Base-by-base conservation (phyloP, 2,113 vertebrate species). In the Neopipo cinnamomea region DNA sequence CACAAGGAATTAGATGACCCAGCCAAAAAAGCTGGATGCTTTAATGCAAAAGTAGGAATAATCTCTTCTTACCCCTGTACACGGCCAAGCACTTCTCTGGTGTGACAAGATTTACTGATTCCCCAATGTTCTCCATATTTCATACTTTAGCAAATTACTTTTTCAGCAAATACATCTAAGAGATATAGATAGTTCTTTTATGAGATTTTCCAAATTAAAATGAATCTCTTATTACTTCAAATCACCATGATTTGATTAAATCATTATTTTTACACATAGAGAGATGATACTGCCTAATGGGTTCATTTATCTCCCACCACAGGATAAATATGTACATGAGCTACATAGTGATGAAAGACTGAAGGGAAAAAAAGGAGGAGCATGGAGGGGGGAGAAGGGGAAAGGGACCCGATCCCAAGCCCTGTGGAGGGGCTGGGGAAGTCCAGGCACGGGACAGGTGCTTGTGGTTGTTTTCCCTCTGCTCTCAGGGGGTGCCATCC, bases 141-240 rank as follows among this genome's bases (percentile, higher is more conserved):
- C 88, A 92, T 9, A 71, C 46, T 92, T 82, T 74, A 88, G 30
- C 94, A 94, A 96, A 95, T 62, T 41, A 92, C 85, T 86, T 74
- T 91, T 94, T n/a, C 63, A 91, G 85, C 80, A 92, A 94, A 47
- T 80, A 61, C 33, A 47, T 66, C 62, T n/a, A 91, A 95, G 87
- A 93, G 62, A 81, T 73, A 80, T 24, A 86, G 80, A 93, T 71
- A 70, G 85, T n/a, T 94, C 91, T 88, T 95, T 92, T 70, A 80
- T 66, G 80, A 92, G 85, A 85, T 75, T 81, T 67, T 63, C 85
- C 39, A 90, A 94, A 88, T 75, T 44, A 74, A 79, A 92, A 82
- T 46, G 88, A 76, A 89, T 93, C 31, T 77, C 73, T 61, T 81
- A 83, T 77, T 89, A 96, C 80, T 89, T 74, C 85, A 59, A 71